A percentile compares a stretch with the other conserved stretches of the same genome.
Conservation (phyloP, 1,140 invertebrate genomes). For the Physella acuta region DNA sequence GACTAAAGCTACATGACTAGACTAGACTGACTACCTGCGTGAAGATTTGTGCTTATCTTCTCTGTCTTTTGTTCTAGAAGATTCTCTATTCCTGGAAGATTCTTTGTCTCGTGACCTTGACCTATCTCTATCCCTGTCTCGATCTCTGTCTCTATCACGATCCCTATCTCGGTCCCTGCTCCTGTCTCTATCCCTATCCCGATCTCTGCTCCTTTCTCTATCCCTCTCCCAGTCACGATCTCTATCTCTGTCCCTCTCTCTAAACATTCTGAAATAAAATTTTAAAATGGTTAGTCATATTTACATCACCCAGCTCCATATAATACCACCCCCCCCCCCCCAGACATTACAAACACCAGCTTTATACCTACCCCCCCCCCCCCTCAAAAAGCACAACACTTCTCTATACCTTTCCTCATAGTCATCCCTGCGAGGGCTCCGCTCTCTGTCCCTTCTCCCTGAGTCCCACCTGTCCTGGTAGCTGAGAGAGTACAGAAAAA, state of each 20-base stretch:
- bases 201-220: constrained; percentile 1
- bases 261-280: background rate
- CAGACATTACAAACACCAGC: background rate
- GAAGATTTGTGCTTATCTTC: constrained; percentile 21
- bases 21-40: background rate
- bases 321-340: background rate
- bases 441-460: background rate
- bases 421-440: constrained; percentile 6
- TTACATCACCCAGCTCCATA: background rate
- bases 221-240: background rate
- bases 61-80: constrained; percentile 15
- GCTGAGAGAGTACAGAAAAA: background rate
- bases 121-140: constrained; percentile 20
- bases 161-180: background rate
- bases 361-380: background rate
- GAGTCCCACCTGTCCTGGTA: constrained; percentile 3
- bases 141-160: constrained; percentile 13
- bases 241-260: constrained; percentile 8
- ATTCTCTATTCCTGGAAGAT: constrained; percentile 11
- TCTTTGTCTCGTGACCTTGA: constrained; percentile 14
- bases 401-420: constrained; percentile 7
- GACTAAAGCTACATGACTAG: background rate
- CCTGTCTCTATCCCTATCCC: constrained; percentile 4
- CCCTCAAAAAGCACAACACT: no score
- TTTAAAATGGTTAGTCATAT: background rate